These are phyloP conservation scores for Gymnocheta viridis DNA, from an alignment of 2,888 invertebrate species.

Conservation along the genomic window DNA sequence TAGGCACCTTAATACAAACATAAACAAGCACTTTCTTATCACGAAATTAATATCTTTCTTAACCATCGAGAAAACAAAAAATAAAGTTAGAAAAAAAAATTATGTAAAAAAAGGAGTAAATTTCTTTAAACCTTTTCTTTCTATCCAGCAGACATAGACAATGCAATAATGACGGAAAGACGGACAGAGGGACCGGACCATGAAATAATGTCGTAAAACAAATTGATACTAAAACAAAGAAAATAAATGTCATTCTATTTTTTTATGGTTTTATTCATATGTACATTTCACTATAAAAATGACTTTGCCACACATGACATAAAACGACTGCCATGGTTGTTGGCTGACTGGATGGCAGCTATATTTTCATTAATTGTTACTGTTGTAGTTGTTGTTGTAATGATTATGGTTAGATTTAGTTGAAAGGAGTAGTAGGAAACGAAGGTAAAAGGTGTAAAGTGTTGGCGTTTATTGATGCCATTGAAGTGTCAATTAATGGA, in stretches of 20 bases:
- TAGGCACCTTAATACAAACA: background rate
- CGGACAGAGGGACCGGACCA: constrained; percentile 13
- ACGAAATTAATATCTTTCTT: constrained; percentile 62
- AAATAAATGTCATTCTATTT: constrained; percentile 52
- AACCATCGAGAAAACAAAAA: constrained; percentile 34
- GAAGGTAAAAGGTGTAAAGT: constrained; percentile 58
- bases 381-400: constrained; percentile 16
- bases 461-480: constrained; percentile 71
- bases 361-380: constrained; percentile 24
- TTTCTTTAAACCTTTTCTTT: constrained; percentile 32
- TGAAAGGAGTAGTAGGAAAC: background rate
- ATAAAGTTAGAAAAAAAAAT: background rate
- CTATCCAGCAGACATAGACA: constrained; percentile 5
- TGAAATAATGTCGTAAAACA: constrained; percentile 59
- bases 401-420: constrained; percentile 17
- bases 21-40: constrained; percentile 57
- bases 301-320: constrained; percentile 68
- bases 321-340: background rate
- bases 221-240: constrained; percentile 60
- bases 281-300: constrained; percentile 54
- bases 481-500: constrained; percentile 73
- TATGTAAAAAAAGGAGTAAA: constrained; percentile 49
- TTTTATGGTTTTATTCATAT: constrained; percentile 45
- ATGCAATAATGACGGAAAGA: constrained; percentile 33
- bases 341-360: constrained; percentile 11